Evolutionary conservation across 2,797 vertebrate genomes (phyloP).

Genomic region (Typhlichthys subterraneus): DNA sequence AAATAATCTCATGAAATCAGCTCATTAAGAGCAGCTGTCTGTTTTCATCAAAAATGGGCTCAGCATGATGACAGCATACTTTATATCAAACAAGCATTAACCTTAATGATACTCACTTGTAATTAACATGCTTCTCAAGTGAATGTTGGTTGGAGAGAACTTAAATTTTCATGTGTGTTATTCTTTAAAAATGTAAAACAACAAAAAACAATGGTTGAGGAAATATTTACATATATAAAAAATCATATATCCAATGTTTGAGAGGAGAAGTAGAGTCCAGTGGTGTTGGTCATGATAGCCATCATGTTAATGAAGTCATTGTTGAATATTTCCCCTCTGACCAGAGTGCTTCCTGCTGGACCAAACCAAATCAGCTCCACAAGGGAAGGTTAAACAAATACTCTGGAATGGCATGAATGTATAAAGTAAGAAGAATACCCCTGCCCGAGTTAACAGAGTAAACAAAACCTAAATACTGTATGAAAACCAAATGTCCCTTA

Average conservation of each 20-base stretch:
- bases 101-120: slow-evolving; percentile 72
- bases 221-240: slow-evolving; percentile 14
- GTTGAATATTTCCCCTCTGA: slow-evolving; percentile 56
- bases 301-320: slow-evolving; percentile 65
- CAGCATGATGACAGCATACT: background rate
- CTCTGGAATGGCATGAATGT: too few relatives aligned
- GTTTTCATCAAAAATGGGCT: slow-evolving; percentile 12
- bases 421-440: too few relatives aligned
- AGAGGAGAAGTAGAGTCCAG: slow-evolving; percentile 9
- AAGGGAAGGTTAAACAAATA: background rate
- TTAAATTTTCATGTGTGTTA: slow-evolving; percentile 48
- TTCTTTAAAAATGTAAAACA: background rate
- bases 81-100: too few relatives aligned
- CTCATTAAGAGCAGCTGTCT: slow-evolving; percentile 35
- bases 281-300: slow-evolving; percentile 37
- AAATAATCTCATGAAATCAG: slow-evolving; percentile 39
- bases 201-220: background rate
- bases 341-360: slow-evolving; percentile 58
- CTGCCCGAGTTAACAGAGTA: too few relatives aligned
- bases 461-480: too few relatives aligned
- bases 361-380: slow-evolving; percentile 52
- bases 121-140: slow-evolving; percentile 69
- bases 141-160: slow-evolving; percentile 4
- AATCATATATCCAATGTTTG: slow-evolving; percentile 18
- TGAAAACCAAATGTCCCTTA: too few relatives aligned